phyloP scores from a whole-genome alignment of 2,113 vertebrate genomes.

The Nansenia antarctica region DNA sequence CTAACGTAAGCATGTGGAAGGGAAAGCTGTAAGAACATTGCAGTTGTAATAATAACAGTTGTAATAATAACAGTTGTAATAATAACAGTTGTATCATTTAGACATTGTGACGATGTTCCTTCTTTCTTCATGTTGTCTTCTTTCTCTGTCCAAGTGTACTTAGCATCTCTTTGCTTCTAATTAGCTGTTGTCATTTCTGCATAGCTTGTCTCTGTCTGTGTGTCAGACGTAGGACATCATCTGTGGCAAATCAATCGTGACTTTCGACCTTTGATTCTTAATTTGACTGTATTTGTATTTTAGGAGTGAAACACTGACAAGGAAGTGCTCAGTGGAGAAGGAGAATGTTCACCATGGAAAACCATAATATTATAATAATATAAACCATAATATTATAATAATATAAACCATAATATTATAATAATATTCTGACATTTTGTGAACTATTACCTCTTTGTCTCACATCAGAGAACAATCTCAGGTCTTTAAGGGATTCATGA shows the following conservation, averaged over 20 bases:
- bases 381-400: neutral
- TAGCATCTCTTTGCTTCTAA: neutral
- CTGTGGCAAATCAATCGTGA: neutral
- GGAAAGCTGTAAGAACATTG: too few relatives aligned
- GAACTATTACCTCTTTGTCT: slow-evolving; percentile 55
- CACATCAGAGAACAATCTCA: slow-evolving; percentile 64
- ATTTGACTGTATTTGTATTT: neutral
- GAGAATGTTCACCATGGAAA: neutral
- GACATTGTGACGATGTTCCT: neutral
- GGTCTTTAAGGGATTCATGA: slow-evolving; percentile 55
- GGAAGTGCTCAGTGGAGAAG: neutral
- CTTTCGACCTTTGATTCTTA: neutral
- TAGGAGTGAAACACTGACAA: neutral
- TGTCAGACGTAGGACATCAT: neutral
- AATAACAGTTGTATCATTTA: neutral
- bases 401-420: neutral
- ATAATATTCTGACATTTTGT: too few relatives aligned
- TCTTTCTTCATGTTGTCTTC: neutral
- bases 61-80: too few relatives aligned
- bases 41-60: too few relatives aligned
- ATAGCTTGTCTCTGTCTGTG: neutral
- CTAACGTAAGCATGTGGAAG: too few relatives aligned
- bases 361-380: neutral
- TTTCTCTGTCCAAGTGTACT: slow-evolving; percentile 7
- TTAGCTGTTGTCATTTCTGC: slow-evolving; percentile 6